Conservation (phyloP, 2,888 invertebrate species). For the Hydriomena furcata region DNA sequence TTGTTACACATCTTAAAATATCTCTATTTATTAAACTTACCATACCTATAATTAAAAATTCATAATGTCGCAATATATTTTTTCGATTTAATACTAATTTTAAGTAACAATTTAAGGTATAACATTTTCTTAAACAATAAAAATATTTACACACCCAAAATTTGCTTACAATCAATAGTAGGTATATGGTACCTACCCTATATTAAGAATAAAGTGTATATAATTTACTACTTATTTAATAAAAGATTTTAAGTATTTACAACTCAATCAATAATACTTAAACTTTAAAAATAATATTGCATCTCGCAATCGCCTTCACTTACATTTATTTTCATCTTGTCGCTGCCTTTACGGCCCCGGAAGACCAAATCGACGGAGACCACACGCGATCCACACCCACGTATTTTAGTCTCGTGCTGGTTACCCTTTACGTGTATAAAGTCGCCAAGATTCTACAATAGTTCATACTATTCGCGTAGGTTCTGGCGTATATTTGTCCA, state of each 20-base stretch:
- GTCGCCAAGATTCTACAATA: neutral
- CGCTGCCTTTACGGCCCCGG: slow-evolving; percentile 25
- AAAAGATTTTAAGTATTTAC: slow-evolving; percentile 59
- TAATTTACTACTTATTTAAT: slow-evolving; percentile 50
- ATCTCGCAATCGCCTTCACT: slow-evolving; percentile 68
- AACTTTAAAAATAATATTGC: slow-evolving; percentile 70
- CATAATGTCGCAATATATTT: slow-evolving; percentile 60
- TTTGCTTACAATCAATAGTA: slow-evolving; percentile 68
- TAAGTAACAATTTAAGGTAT: slow-evolving; percentile 70
- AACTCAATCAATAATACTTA: slow-evolving; percentile 73
- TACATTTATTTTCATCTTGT: slow-evolving; percentile 35
- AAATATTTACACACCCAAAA: slow-evolving; percentile 72
- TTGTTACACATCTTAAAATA: slow-evolving; percentile 2
- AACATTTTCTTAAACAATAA: slow-evolving; percentile 57
- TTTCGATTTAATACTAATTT: slow-evolving; percentile 67
- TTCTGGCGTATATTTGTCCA: neutral
- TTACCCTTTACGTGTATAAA: neutral
- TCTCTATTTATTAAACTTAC: slow-evolving; percentile 32
- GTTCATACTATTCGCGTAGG: slow-evolving; percentile 1
- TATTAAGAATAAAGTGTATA: slow-evolving; percentile 50
- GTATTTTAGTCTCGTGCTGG: no score
- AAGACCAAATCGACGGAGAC: slow-evolving; percentile 25
- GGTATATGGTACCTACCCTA: slow-evolving; percentile 25
- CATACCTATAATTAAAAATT: slow-evolving; percentile 37
- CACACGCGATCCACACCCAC: no score